Evolutionary conservation across 2,113 vertebrate genomes (phyloP).

Genomic region (Fregata magnificens): DNA sequence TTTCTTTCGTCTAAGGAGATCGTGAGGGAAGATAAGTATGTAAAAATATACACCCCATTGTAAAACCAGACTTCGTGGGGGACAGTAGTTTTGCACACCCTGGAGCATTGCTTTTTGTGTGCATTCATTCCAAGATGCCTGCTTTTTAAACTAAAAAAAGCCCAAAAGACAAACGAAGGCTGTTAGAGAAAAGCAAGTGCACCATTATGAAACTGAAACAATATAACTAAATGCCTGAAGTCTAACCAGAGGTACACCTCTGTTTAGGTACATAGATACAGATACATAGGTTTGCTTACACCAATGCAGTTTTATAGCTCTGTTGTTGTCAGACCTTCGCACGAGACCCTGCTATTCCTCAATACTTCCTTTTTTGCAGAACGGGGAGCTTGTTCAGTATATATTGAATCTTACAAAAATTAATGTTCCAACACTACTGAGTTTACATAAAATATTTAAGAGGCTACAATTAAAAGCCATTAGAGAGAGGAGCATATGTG

Average conservation of each 20-base stretch:
- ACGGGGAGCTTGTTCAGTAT: not conserved
- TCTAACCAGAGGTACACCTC: not conserved
- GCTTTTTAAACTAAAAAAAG: not conserved
- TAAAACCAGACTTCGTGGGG: not conserved
- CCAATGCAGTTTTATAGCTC: not conserved
- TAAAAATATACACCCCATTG: not conserved
- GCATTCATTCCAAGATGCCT: not conserved
- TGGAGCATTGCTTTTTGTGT: not conserved
- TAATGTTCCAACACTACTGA: not conserved
- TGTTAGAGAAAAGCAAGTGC: not conserved
- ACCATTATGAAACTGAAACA: not conserved
- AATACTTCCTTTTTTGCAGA: not conserved
- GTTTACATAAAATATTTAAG: not conserved
- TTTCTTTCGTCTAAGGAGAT: not conserved
- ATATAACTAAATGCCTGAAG: not conserved
- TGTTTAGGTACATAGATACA: too few species aligned
- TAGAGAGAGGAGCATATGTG: not conserved
- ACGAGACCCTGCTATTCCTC: not conserved
- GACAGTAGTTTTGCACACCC: not conserved
- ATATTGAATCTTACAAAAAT: not conserved
- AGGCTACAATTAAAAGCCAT: slow-evolving; percentile 2
- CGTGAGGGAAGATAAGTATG: not conserved
- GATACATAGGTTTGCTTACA: not conserved
- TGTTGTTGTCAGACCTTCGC: not conserved
- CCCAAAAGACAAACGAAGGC: not conserved